Evolutionary conservation across 2,888 invertebrate species (phyloP), one percentile per base, ranked within the genome.

Genomic region (Lamproptera curius): DNA sequence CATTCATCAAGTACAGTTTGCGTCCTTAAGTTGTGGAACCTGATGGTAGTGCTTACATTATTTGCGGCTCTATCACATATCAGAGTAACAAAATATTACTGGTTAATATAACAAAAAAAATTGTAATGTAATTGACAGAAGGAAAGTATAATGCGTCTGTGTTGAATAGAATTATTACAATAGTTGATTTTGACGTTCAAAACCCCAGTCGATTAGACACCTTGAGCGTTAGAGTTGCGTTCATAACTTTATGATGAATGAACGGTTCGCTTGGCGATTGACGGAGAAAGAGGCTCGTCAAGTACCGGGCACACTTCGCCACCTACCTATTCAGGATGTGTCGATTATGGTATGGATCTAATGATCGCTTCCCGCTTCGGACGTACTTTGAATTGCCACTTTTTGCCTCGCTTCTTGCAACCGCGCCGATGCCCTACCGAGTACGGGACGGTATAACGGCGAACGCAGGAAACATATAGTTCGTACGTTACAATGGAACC

Each of bases 321-420:
- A 77, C 82, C 81, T 76, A 73, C 83, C 79, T 79, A 77, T 84
- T 83, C 80, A 84, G 84, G 87, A 85, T 83, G 77, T 73, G 66
- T 75, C 78, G 66, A 69, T 81, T 86, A 86, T 84, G 87, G 85
- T 72, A 67, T 70, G 76, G 76, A 69, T 82, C 86, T 86, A 87
- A 87, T 85, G 87, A 85, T 81, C 70, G 73, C 63, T 66, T 73
- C 84, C 81, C 66, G 66, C 59, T 80, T 77, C 74, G 82, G 81
- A 60, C 57, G 63, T 70, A 73, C 73, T 67, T 71, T 72, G 73
- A 73, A 70, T 68, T 70, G 66, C 84, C 56, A 63, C 70, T 86
- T 85, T 83, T 85, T 86, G 64, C 70, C 42, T 54, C 52, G 63
- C 69, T 85, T 82, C 81, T 82, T 82, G 73, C 69, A 58, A 62